A percentile compares a stretch with the other conserved stretches of the same genome.
These are phyloP conservation scores for Chlorocebus sabaeus DNA, from an alignment of 2,113 vertebrate genomes.

Conservation along the genomic window DNA sequence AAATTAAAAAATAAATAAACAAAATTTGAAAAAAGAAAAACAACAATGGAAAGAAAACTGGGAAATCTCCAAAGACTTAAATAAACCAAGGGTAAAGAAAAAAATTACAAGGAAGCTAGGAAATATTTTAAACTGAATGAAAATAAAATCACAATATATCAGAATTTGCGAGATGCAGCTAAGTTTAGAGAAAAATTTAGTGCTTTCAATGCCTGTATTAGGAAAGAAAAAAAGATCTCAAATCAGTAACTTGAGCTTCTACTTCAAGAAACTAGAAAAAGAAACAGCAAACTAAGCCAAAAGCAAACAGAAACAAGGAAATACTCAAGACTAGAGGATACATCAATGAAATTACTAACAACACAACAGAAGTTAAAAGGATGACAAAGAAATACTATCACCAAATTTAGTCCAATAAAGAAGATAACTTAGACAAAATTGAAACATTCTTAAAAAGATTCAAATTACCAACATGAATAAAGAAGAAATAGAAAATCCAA, in stretches of 20 bases:
- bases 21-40: neutral
- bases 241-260: neutral
- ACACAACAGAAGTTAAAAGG: neutral
- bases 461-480: neutral
- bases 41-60: neutral
- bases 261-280: neutral
- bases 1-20: no score
- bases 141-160: neutral
- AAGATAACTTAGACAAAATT: neutral
- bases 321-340: neutral
- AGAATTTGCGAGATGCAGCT: neutral
- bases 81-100: neutral
- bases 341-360: neutral
- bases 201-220: neutral
- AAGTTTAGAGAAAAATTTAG: neutral
- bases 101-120: neutral
- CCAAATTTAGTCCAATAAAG: neutral
- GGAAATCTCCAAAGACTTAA: neutral
- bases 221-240: neutral
- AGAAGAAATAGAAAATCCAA: neutral
- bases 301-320: neutral
- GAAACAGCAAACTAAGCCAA: neutral
- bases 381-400: neutral
- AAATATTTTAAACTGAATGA: neutral
- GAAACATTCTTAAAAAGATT: neutral